phyloP scores from a whole-genome alignment of 1,140 invertebrate species.

The Tribolium madens region DNA sequence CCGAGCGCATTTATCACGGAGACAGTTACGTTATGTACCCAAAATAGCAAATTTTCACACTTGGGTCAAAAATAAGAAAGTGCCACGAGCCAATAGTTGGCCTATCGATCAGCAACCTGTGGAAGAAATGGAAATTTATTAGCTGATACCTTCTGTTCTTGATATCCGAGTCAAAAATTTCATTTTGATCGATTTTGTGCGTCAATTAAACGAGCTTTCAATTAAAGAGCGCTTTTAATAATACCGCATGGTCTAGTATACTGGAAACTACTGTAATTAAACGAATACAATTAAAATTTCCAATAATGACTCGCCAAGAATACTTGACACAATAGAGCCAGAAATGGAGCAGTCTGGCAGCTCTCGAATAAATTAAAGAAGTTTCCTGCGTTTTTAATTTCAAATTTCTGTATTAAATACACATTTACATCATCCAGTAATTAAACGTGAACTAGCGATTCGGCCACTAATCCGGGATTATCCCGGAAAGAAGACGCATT shows the following conservation, averaged over 20 bases:
- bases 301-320: constrained; percentile 35
- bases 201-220: constrained; percentile 17
- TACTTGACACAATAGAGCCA: constrained; percentile 22
- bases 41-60: constrained; percentile 30
- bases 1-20: constrained; percentile 41
- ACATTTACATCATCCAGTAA: constrained; percentile 28
- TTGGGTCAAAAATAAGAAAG: background rate
- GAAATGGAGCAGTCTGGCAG: constrained; percentile 17
- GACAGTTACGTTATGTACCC: constrained; percentile 37
- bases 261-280: constrained; percentile 30
- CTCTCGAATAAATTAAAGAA: constrained; percentile 26
- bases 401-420: constrained; percentile 25
- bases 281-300: constrained; percentile 39
- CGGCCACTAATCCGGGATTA: constrained; percentile 14
- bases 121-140: constrained; percentile 34
- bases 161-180: no score
- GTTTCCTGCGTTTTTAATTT: constrained; percentile 13
- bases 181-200: background rate
- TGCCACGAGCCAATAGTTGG: background rate
- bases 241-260: constrained; percentile 23
- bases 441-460: constrained; percentile 34
- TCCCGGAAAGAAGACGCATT: background rate
- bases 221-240: constrained; percentile 24
- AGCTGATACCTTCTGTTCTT: constrained; percentile 13
- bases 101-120: constrained; percentile 22